phyloP scores from a whole-genome alignment of 1,140 invertebrate genomes.

The Dolichoris vasculosae region DNA sequence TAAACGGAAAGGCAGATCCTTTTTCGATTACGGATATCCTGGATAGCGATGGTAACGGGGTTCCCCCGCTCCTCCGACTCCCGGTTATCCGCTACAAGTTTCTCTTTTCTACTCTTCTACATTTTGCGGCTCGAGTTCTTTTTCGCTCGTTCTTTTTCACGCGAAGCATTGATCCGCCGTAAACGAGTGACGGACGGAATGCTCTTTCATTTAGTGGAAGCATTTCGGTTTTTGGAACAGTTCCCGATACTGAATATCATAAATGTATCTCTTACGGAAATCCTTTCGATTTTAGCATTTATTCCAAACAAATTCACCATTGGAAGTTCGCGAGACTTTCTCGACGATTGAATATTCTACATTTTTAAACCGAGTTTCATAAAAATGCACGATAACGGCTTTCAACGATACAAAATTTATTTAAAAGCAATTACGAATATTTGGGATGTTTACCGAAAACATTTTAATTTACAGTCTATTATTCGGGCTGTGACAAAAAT shows the following conservation, averaged over 20 bases:
- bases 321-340: too few relatives aligned
- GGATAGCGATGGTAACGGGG: constrained; percentile 28
- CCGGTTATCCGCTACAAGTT: not conserved
- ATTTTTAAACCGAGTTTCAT: too few relatives aligned
- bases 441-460: too few relatives aligned
- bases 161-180: constrained; percentile 22
- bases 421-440: too few relatives aligned
- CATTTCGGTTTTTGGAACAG: not conserved
- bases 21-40: constrained; percentile 50
- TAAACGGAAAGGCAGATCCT: constrained; percentile 43
- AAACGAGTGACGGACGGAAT: constrained; percentile 26
- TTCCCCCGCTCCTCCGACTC: not conserved
- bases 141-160: not conserved
- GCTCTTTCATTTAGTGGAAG: not conserved
- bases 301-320: too few relatives aligned
- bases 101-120: not conserved
- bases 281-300: not conserved
- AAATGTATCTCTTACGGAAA: not conserved
- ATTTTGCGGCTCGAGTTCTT: constrained; percentile 2
- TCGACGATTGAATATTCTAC: too few relatives aligned
- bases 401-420: too few relatives aligned
- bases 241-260: not conserved
- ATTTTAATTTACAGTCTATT: too few relatives aligned
- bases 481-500: too few relatives aligned
- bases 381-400: too few relatives aligned